Evolutionary conservation across 2,888 invertebrate species (phyloP).

Genomic region (Cylindroiulus punctatus): DNA sequence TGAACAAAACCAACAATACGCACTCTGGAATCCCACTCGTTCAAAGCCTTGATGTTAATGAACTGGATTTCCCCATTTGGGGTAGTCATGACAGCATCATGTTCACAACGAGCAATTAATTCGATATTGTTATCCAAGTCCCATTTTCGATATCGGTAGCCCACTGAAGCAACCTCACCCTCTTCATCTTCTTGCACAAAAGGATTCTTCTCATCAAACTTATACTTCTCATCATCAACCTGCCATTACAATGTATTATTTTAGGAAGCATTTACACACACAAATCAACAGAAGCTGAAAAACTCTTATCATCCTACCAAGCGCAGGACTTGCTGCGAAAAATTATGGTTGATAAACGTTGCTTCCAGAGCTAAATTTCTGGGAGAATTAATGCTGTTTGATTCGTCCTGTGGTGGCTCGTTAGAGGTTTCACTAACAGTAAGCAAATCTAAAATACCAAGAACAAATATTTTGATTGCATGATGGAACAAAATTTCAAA

Average conservation of each 20-base stretch:
- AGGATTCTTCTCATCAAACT: constrained; percentile 91
- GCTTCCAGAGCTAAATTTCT: constrained; percentile 96
- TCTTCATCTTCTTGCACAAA: constrained; percentile 90
- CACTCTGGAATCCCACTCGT: constrained; percentile 97
- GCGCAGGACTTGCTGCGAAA: constrained; percentile 92
- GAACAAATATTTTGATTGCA: background rate
- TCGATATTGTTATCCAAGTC: constrained; percentile 92
- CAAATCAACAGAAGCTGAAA: background rate
- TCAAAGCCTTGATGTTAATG: constrained; percentile 94
- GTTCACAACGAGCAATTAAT: constrained; percentile 93
- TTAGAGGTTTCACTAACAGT: constrained; percentile 98
- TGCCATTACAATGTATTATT: constrained; percentile 18
- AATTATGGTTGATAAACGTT: constrained; percentile 99
- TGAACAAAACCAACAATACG: constrained; percentile 53
- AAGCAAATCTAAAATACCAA: constrained; percentile 74
- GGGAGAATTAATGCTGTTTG: constrained; percentile 93
- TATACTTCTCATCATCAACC: constrained; percentile 80
- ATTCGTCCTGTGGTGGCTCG: constrained; percentile 97
- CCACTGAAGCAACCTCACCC: constrained; percentile 92
- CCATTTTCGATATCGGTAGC: constrained; percentile 95
- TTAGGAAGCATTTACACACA: background rate
- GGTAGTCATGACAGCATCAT: constrained; percentile 91
- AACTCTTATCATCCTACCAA: constrained; percentile 64
- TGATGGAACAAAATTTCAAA: no score
- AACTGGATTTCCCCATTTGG: constrained; percentile 91